Evolutionary conservation across 2,888 invertebrate genomes (phyloP).

Genomic region (Folsomia manolachei): DNA sequence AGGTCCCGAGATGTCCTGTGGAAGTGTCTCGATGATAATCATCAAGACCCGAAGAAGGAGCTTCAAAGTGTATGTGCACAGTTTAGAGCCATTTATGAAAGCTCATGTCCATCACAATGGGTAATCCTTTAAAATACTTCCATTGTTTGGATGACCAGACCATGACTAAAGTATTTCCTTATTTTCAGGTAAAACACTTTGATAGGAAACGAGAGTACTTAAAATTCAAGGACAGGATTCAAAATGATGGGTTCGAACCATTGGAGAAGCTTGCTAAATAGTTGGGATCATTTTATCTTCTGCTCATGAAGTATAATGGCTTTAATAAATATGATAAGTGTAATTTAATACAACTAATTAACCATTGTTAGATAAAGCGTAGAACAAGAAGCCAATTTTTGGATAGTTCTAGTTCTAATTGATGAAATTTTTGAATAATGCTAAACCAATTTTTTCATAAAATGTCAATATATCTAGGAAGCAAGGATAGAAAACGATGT

Average conservation of each 20-base stretch:
- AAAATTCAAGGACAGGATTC: slow-evolving; percentile 81
- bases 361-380: too few relatives aligned
- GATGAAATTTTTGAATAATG: too few relatives aligned
- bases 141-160: too few relatives aligned
- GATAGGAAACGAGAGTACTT: slow-evolving; percentile 84
- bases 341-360: too few relatives aligned
- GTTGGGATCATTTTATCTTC: too few relatives aligned
- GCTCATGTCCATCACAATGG: slow-evolving; percentile 78
- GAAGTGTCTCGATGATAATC: slow-evolving; percentile 72
- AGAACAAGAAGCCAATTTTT: too few relatives aligned
- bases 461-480: too few relatives aligned
- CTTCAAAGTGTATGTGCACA: slow-evolving; percentile 63
- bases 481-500: too few relatives aligned
- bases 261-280: slow-evolving; percentile 54
- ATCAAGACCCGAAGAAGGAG: slow-evolving; percentile 56
- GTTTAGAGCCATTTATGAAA: slow-evolving; percentile 71
- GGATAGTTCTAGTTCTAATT: too few relatives aligned
- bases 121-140: slow-evolving; percentile 56
- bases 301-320: too few relatives aligned
- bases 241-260: slow-evolving; percentile 81
- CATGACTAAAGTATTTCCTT: slow-evolving; percentile 17
- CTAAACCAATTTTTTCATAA: too few relatives aligned
- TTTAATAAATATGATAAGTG: too few relatives aligned
- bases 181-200: slow-evolving; percentile 75
- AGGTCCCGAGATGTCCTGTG: slow-evolving; percentile 83